Conservation (phyloP, 2,797 vertebrate species). For the Kryptolebias ocellatus region DNA sequence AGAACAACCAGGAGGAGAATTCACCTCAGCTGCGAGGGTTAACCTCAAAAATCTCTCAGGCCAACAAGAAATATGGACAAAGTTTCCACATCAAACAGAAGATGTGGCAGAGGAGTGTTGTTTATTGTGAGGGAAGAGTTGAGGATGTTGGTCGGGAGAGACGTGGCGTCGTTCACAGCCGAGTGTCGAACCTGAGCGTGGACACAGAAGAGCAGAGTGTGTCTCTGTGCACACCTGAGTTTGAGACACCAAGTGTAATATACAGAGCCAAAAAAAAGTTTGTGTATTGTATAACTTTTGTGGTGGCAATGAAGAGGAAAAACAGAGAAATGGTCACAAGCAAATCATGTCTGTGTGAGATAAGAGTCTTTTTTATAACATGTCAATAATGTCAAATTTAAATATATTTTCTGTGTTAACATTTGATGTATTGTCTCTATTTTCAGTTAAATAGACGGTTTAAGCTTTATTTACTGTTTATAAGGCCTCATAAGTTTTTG, state of each 20-base stretch:
- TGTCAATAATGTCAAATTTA: too few species aligned
- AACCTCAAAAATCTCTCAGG: constrained; percentile 43
- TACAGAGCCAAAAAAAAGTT: constrained; percentile 17
- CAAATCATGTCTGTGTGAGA: too few species aligned
- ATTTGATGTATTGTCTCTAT: too few species aligned
- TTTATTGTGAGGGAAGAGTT: constrained; percentile 68
- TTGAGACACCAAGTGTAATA: constrained; percentile 43
- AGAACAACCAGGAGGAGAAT: constrained; percentile 7
- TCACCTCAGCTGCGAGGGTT: too few species aligned
- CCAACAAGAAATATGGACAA: constrained; percentile 72
- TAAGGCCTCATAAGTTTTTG: too few species aligned
- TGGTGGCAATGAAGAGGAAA: background rate
- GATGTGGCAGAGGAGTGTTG: constrained; percentile 37
- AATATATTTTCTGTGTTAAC: too few species aligned
- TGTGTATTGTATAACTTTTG: constrained; percentile 48
- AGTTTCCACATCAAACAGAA: constrained; percentile 76
- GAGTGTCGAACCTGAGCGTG: constrained; percentile 65
- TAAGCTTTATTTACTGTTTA: too few species aligned
- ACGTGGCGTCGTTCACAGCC: constrained; percentile 74
- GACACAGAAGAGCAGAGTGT: constrained; percentile 53
- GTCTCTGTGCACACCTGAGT: constrained; percentile 63
- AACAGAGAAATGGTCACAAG: too few species aligned
- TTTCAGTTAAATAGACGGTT: too few species aligned
- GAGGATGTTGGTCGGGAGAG: constrained; percentile 47
- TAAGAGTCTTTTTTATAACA: too few species aligned